Base-by-base conservation (phyloP, 2,888 invertebrate species). In the Labia minor region DNA sequence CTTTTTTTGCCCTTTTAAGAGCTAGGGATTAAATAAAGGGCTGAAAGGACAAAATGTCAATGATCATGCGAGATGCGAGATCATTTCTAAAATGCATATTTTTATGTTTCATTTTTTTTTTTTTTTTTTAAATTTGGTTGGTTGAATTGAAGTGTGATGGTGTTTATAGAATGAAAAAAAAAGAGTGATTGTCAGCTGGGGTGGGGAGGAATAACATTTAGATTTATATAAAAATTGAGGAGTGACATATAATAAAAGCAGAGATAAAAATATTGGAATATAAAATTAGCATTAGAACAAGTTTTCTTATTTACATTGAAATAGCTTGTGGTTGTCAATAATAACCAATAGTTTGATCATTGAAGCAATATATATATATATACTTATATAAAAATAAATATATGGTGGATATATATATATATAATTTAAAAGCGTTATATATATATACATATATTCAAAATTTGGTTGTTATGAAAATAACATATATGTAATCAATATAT, bases 201-300 rank as follows among this genome's bases (percentile, higher is more conserved):
- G 33, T 6, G 33, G 33, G 33, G 6, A 11, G 33, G 33, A 11
- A 33, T 33, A 26, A 26, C 26, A 26, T 26, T 26, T 26, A 26
- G 26, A 26, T 26, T 26, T 26, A 8, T 6, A 26, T 26, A 26
- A 26, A 26, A 6, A 26, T 26, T 6, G 26, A 26, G 26, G 26
- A 8, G n/a, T n/a, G 8, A 26, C 26, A 26, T 26, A n/a, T n/a
- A n/a, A n/a, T n/a, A 26, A 26, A 26, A 26, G 26, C 26, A 26
- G 26, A 26, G 26, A 26, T 49, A 49, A n/a, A 49, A 11, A 49
- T 49, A 49, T 8, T 26, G 26, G 26, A 21, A 61, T 20, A 21
- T 19, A 21, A 19, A 19, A 64, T 64, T 64, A 21, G 21, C 64
- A 64, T 64, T 64, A 21, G 16, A 64, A 21, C 21, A 16, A 21